These are phyloP conservation scores for Danaus plexippus DNA, from an alignment of 1,140 invertebrate genomes.

Conservation along the genomic window DNA sequence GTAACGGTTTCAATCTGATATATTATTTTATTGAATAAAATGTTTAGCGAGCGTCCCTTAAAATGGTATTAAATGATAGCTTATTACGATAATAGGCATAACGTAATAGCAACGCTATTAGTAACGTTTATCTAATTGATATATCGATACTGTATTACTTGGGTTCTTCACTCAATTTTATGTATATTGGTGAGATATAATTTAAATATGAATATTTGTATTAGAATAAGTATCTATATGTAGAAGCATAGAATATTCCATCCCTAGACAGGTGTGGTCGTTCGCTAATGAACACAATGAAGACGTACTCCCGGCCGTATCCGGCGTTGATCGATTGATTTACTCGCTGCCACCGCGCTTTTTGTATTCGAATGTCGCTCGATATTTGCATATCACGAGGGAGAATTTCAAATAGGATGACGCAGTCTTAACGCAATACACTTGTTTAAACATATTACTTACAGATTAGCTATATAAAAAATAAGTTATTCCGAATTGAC, in stretches of 20 bases:
- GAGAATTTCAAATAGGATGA: slow-evolving; percentile 22
- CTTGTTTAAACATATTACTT: no score
- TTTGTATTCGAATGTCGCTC: slow-evolving; percentile 67
- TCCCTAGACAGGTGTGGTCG: slow-evolving; percentile 52
- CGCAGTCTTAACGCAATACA: no score
- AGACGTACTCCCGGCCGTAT: slow-evolving; percentile 65
- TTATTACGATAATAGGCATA: slow-evolving; percentile 10
- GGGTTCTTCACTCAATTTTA: no score
- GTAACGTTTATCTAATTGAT: no score
- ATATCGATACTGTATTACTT: no score
- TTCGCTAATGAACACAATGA: slow-evolving; percentile 69
- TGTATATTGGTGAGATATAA: neutral
- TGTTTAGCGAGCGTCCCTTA: slow-evolving; percentile 30
- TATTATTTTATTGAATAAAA: slow-evolving; percentile 38
- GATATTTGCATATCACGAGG: slow-evolving; percentile 62
- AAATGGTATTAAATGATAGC: slow-evolving; percentile 30
- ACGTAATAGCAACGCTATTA: no score
- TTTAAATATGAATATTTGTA: no score
- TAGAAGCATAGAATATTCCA: no score
- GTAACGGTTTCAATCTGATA: slow-evolving; percentile 58
- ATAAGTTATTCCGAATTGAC: no score
- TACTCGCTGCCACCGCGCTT: slow-evolving; percentile 68
- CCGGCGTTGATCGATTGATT: slow-evolving; percentile 71
- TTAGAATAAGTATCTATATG: no score
- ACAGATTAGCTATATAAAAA: no score